Conservation (phyloP, 2,888 invertebrate genomes). For the Temnothorax ravouxi region DNA sequence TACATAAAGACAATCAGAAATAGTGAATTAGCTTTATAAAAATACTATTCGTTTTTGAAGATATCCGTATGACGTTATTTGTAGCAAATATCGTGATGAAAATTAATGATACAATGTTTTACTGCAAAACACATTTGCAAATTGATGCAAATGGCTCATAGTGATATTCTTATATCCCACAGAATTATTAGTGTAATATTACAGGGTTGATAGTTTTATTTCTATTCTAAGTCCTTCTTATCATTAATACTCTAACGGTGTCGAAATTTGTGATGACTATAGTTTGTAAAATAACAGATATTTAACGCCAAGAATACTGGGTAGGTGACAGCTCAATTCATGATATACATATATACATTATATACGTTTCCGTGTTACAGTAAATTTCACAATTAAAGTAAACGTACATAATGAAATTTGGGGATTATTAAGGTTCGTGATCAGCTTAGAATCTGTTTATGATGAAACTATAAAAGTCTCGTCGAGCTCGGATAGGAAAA, state of each 20-base stretch:
- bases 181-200: conserved; percentile 33
- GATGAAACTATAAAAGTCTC: not conserved
- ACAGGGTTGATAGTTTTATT: conserved; percentile 46
- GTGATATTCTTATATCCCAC: not conserved
- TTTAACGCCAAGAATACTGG: conserved; percentile 1
- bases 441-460: not conserved
- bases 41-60: conserved; percentile 7
- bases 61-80: not conserved
- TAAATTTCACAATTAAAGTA: conserved; percentile 12
- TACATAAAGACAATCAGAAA: conserved; percentile 68
- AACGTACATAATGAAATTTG: conserved; percentile 2
- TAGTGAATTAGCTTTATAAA: conserved; percentile 47
- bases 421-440: conserved; percentile 31
- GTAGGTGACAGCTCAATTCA: conserved; percentile 32
- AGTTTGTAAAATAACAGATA: not conserved
- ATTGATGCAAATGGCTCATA: conserved; percentile 15
- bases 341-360: conserved; percentile 5
- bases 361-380: not conserved
- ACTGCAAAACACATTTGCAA: conserved; percentile 4
- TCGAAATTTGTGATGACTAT: conserved; percentile 20
- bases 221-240: conserved; percentile 7
- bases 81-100: not conserved
- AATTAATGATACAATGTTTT: conserved; percentile 20
- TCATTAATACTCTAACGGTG: conserved; percentile 28
- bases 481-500: not conserved